phyloP scores from a whole-genome alignment of 64 coral and sea anemone genomes.

The Dendrophyllia cribrosa region DNA sequence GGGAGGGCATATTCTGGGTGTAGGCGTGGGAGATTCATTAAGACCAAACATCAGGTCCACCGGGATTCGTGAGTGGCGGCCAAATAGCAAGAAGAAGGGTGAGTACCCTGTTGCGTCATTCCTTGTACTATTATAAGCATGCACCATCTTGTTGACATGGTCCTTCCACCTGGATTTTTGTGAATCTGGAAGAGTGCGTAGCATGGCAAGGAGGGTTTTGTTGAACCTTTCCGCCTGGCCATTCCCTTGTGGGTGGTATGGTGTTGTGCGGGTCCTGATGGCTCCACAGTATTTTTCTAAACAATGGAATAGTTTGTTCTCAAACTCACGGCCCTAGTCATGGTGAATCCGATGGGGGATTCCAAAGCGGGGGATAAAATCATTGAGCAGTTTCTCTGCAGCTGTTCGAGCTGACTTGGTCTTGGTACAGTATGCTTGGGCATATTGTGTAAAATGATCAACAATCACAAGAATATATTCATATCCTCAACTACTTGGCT shows the following conservation, averaged over 20 bases:
- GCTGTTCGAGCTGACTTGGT: conserved; percentile 39
- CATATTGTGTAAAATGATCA: conserved; percentile 49
- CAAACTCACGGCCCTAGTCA: conserved; percentile 49
- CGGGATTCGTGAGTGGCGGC: no score
- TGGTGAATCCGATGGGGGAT: conserved; percentile 55
- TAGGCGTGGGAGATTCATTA: not conserved
- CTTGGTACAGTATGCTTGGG: conserved; percentile 57
- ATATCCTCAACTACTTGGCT: conserved; percentile 44
- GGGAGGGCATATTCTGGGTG: no score
- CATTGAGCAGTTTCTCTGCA: conserved; percentile 55
- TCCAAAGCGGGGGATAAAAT: conserved; percentile 66
- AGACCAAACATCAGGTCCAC: no score
- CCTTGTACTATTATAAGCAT: conserved; percentile 36
- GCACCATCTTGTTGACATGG: conserved; percentile 51
- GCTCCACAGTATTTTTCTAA: conserved; percentile 43
- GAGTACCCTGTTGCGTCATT: conserved; percentile 34
- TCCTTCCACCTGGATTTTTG: conserved; percentile 43
- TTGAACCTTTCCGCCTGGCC: conserved; percentile 31
- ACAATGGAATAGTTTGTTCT: conserved; percentile 38
- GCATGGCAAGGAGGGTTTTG: conserved; percentile 45
- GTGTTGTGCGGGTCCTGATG: not conserved
- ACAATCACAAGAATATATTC: conserved; percentile 66
- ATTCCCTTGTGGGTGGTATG: conserved; percentile 55
- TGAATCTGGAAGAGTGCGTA: conserved; percentile 22
- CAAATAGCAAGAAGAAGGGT: conserved; percentile 17